A percentile compares a stretch with the other conserved stretches of the same genome.
These are phyloP conservation scores for Tethya wilhelma DNA, from an alignment of 37 sponge, comb jelly and placozoan genomes.

Conservation along the genomic window DNA sequence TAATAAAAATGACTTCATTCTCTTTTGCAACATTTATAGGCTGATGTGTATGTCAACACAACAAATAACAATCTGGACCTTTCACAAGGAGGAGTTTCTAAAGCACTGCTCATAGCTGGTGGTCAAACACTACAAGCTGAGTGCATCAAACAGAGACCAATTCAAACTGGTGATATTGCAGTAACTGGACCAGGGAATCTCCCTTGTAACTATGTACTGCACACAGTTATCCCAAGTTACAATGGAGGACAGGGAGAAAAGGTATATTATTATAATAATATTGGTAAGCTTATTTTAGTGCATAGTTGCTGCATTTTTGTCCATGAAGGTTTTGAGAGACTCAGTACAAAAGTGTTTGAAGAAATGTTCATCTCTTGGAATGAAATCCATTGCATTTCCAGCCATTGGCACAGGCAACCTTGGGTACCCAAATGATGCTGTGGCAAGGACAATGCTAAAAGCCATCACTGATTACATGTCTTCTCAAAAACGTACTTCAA, in stretches of 20 bases:
- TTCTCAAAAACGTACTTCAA: constrained; percentile 3
- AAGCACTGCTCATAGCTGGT: constrained; percentile 45
- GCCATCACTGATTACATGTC: constrained; percentile 5
- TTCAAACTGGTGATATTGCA: constrained; percentile 55
- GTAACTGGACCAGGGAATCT: constrained; percentile 46
- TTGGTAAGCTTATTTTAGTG: not conserved
- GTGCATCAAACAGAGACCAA: constrained; percentile 35
- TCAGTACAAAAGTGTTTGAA: constrained; percentile 37
- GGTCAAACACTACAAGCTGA: constrained; percentile 59
- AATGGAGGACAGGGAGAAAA: constrained; percentile 37
- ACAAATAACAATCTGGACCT: constrained; percentile 46
- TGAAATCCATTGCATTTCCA: constrained; percentile 58
- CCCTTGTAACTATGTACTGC: constrained; percentile 47
- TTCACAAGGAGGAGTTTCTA: constrained; percentile 40
- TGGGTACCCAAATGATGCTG: constrained; percentile 42
- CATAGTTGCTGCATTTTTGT: not conserved
- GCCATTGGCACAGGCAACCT: constrained; percentile 72
- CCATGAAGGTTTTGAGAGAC: constrained; percentile 22
- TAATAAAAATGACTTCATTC: too few relatives aligned
- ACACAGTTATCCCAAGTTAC: constrained; percentile 44
- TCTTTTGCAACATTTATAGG: too few relatives aligned
- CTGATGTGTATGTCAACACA: constrained; percentile 76
- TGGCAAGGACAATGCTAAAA: constrained; percentile 37
- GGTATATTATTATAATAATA: not conserved
- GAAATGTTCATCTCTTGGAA: constrained; percentile 12